Base-by-base conservation (phyloP, 2,113 vertebrate genomes). In the Anthoscopus minutus region DNA sequence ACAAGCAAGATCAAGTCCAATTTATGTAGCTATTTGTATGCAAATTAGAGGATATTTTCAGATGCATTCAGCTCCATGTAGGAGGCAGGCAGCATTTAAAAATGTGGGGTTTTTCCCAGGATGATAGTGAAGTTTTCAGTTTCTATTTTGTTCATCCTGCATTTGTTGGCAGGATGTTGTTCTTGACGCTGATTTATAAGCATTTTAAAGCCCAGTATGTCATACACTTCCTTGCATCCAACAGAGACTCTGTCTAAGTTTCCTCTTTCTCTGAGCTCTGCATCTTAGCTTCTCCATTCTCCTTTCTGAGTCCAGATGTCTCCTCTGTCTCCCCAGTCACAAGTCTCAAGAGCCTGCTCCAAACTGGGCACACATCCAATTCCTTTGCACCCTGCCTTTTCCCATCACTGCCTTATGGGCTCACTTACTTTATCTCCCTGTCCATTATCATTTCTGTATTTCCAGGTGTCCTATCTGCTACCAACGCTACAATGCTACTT, bases 11-110 rank as follows among this genome's bases (percentile, higher is more conserved):
- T 95, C 67, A 94, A 94, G 88, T 51, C 92, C 83, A 97, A 97
- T 97, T 96, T 96, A 94, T 93, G 91, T 81, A 91, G 91, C 91
- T 97, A 93, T 97, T 97, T 97, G 95, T 94, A 97, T 97, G 96
- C 69, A 96, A 97, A 97, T 97, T 95, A 76, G 70, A 72, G 54
- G 89, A 91, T 96, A 95, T 96, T 97, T 97, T 97, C 82, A 85
- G 90, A 90, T 73, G 82, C 87, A 81, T 94, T 95, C 50, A 47
- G 85, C 71, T 97, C 93, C 95, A 87, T 74, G 87, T 92, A 87
- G 79, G 78, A 97, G 92, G 85, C 57, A 97, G 54, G 42, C 89
- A 96, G 89, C 95, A 84, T 97, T 97, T 95, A 77, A 97, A 96
- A 94, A 90, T 74, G 85, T 69, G 44, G n/a, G 44, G n/a, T 1